Evolutionary conservation across 2,888 invertebrate species (phyloP).

Genomic region (Eremobia ochroleuca): DNA sequence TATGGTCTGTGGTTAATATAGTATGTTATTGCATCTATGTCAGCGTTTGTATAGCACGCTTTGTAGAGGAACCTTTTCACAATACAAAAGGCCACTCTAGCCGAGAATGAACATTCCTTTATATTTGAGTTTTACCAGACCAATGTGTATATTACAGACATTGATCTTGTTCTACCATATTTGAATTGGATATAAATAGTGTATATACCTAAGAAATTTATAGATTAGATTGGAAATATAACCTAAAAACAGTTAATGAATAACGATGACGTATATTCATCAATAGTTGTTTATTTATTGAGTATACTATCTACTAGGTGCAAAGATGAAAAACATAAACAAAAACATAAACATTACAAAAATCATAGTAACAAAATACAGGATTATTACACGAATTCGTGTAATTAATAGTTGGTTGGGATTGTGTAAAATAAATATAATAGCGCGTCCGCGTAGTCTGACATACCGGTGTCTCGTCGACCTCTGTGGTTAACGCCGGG

Average conservation of each 20-base stretch:
- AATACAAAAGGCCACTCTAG: slow-evolving; percentile 82
- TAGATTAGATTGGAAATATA: not conserved
- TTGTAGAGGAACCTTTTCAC: slow-evolving; percentile 65
- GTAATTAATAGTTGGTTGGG: slow-evolving; percentile 10
- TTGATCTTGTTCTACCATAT: slow-evolving; percentile 17
- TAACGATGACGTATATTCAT: not conserved
- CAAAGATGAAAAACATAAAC: not conserved
- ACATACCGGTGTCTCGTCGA: slow-evolving; percentile 50
- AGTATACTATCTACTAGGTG: not conserved
- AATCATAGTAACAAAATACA: not conserved
- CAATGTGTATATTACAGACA: slow-evolving; percentile 5
- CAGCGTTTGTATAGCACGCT: slow-evolving; percentile 47
- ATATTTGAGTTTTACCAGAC: slow-evolving; percentile 40
- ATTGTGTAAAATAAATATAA: slow-evolving; percentile 43
- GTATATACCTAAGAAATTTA: not conserved
- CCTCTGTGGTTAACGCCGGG: slow-evolving; percentile 48
- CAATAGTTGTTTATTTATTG: not conserved
- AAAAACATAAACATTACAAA: not conserved
- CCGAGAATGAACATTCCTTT: slow-evolving; percentile 69
- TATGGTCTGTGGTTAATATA: slow-evolving; percentile 34
- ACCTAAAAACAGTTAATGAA: not conserved
- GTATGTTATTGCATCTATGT: slow-evolving; percentile 42
- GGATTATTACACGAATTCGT: not conserved
- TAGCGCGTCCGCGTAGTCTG: slow-evolving; percentile 36
- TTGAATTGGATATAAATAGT: slow-evolving; percentile 12